Evolutionary conservation across 2,888 invertebrate genomes (phyloP).

Genomic region (Philopedon plagiatum): DNA sequence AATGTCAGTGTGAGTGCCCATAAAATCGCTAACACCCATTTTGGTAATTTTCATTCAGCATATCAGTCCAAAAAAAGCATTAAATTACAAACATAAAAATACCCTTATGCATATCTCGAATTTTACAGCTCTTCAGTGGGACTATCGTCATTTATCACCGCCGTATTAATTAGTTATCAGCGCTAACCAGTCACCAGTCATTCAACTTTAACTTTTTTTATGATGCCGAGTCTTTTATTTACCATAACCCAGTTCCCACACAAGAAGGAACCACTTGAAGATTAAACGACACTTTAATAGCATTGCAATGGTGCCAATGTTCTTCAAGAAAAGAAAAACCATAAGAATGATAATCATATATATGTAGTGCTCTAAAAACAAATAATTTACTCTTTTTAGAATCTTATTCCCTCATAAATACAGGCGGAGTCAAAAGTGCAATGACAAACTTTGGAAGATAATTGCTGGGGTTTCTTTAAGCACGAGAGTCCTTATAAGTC

Average conservation of each 20-base stretch:
- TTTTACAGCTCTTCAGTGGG: not conserved
- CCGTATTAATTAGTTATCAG: constrained; percentile 35
- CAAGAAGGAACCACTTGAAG: constrained; percentile 28
- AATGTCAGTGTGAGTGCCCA: too few species aligned
- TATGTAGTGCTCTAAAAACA: not conserved
- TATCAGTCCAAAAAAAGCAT: too few species aligned
- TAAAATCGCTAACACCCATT: too few species aligned
- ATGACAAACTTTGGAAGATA: too few species aligned
- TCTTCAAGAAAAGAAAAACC: not conserved
- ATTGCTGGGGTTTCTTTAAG: too few species aligned
- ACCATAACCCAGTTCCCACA: constrained; percentile 41
- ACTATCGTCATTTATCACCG: constrained; percentile 15
- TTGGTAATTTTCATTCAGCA: too few species aligned
- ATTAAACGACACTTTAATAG: constrained; percentile 16
- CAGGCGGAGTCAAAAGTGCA: too few species aligned
- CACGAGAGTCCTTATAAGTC: too few species aligned
- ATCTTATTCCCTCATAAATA: too few species aligned
- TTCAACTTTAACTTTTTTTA: constrained; percentile 31
- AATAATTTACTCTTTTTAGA: too few species aligned
- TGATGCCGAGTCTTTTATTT: constrained; percentile 25
- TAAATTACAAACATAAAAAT: too few species aligned
- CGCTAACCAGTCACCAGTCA: constrained; percentile 14
- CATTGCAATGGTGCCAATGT: constrained; percentile 22
- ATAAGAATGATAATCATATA: not conserved
- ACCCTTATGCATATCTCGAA: too few species aligned